Evolutionary conservation across 2,113 vertebrate genomes (phyloP).

Genomic region (Cephalopterus ornatus): DNA sequence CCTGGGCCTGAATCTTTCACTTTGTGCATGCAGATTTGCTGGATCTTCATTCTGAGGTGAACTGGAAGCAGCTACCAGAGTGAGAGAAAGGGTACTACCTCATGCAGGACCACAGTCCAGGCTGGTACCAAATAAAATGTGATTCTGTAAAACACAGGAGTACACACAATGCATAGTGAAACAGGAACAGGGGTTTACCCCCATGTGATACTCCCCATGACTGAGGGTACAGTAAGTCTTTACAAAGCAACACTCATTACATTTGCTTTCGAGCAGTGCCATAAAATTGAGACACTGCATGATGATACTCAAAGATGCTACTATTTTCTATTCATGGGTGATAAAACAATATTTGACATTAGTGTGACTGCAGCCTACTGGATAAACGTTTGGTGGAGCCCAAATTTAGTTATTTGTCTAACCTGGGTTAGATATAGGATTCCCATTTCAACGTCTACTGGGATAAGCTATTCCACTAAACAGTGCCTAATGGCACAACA

Average conservation of each 20-base stretch:
- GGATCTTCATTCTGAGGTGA: background rate
- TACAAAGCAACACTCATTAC: background rate
- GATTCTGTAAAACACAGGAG: background rate
- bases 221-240: background rate
- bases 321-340: background rate
- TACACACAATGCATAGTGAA: accelerated
- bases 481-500: background rate
- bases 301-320: background rate
- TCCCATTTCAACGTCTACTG: background rate
- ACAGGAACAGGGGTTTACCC: background rate
- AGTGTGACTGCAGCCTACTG: background rate
- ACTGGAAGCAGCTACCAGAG: background rate
- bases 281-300: background rate
- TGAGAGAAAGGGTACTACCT: background rate
- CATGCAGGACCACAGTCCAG: background rate
- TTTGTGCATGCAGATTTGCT: background rate
- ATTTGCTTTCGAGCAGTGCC: background rate
- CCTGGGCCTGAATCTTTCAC: background rate
- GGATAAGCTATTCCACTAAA: background rate
- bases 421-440: background rate
- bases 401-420: background rate
- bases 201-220: background rate
- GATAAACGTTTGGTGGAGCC: background rate
- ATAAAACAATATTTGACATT: background rate
- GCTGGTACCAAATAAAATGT: background rate